These are phyloP conservation scores for Crotalus horridus DNA, from an alignment of 2,113 vertebrate genomes.

Conservation along the genomic window DNA sequence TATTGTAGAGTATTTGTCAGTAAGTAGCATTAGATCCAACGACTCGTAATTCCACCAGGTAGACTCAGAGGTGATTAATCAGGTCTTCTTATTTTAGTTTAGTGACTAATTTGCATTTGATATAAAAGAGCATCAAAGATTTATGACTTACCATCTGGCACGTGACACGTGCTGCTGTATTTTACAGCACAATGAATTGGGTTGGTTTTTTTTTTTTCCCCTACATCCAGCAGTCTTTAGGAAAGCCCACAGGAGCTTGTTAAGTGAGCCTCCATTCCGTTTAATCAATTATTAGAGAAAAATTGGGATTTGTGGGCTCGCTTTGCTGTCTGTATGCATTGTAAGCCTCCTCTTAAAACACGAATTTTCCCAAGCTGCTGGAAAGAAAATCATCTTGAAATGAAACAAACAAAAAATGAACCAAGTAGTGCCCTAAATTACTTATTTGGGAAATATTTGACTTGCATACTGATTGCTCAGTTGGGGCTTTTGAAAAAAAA, in stretches of 20 bases:
- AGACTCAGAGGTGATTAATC: constrained; percentile 58
- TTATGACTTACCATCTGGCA: constrained; percentile 46
- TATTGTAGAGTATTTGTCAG: constrained; percentile 16
- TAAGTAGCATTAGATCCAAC: constrained; percentile 34
- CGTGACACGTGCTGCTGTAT: constrained; percentile 50
- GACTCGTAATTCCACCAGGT: constrained; percentile 47
- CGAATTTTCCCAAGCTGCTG: neutral
- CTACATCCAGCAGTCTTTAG: neutral
- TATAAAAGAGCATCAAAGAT: constrained; percentile 44
- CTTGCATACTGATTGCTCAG: neutral
- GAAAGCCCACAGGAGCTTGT: neutral
- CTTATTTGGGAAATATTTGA: neutral
- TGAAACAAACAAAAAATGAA: neutral
- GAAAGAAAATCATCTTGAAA: neutral
- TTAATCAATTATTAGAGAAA: neutral
- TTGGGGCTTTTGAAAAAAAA: neutral
- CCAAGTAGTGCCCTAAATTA: neutral
- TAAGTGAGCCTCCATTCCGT: neutral
- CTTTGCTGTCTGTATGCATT: neutral
- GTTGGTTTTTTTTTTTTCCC: neutral
- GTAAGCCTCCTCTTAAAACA: neutral
- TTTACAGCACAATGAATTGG: constrained; percentile 25
- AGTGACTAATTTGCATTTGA: constrained; percentile 61
- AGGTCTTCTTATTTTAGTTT: constrained; percentile 60
- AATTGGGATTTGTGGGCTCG: neutral